Percentiles rank a stretch among this genome's conserved stretches.
Evolutionary conservation across 1,140 invertebrate genomes (phyloP).

Genomic region (Steinernema feltiae): DNA sequence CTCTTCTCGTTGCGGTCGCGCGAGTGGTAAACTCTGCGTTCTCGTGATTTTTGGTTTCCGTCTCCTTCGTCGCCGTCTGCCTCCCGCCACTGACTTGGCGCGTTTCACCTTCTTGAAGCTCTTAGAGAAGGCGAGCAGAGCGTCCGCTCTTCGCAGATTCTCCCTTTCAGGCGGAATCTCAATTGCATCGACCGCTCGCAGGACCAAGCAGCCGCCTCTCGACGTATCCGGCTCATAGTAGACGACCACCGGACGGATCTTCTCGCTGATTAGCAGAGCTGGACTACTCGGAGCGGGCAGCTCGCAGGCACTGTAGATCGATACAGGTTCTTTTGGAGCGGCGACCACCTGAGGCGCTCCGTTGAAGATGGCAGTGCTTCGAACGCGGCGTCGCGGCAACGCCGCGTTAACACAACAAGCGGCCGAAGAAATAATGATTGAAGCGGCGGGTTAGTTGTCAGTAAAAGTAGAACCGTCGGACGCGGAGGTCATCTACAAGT

Average conservation of each 20-base stretch:
- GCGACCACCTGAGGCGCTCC: background rate
- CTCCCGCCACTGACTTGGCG: conserved; percentile 26
- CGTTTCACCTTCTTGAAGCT: conserved; percentile 55
- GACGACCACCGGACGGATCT: conserved; percentile 28
- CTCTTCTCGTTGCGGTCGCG: conserved; percentile 13
- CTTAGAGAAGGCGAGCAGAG: conserved; percentile 51
- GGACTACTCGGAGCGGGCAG: background rate
- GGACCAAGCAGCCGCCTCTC: background rate
- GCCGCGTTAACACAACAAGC: conserved; percentile 8
- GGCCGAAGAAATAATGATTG: conserved; percentile 5
- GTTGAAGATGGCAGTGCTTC: background rate
- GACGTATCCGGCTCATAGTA: conserved; percentile 25
- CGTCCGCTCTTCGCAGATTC: conserved; percentile 22
- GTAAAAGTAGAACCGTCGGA: background rate
- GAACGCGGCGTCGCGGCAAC: conserved; percentile 1
- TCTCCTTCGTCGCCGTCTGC: conserved; percentile 24
- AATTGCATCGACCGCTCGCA: background rate
- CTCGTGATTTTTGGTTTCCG: background rate
- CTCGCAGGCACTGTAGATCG: background rate
- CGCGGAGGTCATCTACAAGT: background rate
- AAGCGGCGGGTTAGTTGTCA: background rate
- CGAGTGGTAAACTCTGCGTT: background rate
- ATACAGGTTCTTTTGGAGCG: background rate
- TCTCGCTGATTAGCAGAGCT: too few relatives aligned
- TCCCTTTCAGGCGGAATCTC: background rate